Percentiles rank a stretch among this genome's conserved stretches.
phyloP scores from a whole-genome alignment of 2,888 invertebrate species.

The Himalopsyche kuldschensis region DNA sequence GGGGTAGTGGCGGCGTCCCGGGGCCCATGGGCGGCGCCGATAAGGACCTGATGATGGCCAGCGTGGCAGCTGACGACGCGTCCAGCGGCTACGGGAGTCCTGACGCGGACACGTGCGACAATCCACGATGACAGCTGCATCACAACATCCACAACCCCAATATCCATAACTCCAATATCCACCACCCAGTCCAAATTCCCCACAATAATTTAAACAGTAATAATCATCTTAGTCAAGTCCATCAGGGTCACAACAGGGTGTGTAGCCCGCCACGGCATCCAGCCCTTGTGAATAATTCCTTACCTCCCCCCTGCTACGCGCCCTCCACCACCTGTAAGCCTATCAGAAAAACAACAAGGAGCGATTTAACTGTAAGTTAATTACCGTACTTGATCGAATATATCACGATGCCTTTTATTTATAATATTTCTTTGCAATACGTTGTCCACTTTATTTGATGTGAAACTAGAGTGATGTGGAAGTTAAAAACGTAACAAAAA shows the following conservation, averaged over 20 bases:
- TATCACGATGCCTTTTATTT: too few species aligned
- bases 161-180: slow-evolving; percentile 3
- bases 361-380: slow-evolving; percentile 31
- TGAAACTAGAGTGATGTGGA: too few species aligned
- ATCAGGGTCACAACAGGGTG: background rate
- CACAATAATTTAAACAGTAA: slow-evolving; percentile 1
- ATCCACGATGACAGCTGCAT: slow-evolving; percentile 49
- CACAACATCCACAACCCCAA: slow-evolving; percentile 25
- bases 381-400: too few species aligned
- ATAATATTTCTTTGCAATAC: too few species aligned
- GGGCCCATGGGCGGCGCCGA: slow-evolving; percentile 43
- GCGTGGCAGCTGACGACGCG: slow-evolving; percentile 66
- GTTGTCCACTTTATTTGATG: too few species aligned
- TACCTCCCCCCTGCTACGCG: background rate
- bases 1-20: slow-evolving; percentile 42
- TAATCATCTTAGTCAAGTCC: background rate
- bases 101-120: slow-evolving; percentile 66
- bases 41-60: slow-evolving; percentile 51
- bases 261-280: slow-evolving; percentile 4
- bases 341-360: slow-evolving; percentile 30
- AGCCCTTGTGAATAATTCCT: background rate
- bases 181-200: background rate
- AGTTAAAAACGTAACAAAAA: too few species aligned
- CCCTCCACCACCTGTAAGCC: slow-evolving; percentile 27
- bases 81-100: slow-evolving; percentile 82